phyloP scores from a whole-genome alignment of 2,888 invertebrate genomes.

The Drosophila imparisetae region DNA sequence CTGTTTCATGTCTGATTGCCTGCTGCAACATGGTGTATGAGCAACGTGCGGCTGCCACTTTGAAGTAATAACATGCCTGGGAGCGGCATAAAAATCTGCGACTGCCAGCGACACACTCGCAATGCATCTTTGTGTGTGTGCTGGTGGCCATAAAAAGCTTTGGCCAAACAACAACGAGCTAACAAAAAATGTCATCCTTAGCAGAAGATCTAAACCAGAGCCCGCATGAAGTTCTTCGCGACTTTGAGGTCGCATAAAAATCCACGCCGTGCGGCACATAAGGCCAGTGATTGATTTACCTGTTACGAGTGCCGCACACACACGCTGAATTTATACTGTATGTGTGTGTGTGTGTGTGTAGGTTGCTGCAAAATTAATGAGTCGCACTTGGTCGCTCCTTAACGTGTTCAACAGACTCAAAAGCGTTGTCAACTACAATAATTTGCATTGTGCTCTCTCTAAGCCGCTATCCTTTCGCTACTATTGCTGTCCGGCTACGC shows the following conservation, averaged over 20 bases:
- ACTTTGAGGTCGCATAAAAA: slow-evolving; percentile 60
- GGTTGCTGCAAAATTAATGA: slow-evolving; percentile 59
- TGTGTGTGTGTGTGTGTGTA: neutral
- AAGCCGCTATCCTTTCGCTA: neutral
- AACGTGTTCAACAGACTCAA: slow-evolving; percentile 26
- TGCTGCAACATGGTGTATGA: slow-evolving; percentile 62
- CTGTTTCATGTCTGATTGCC: slow-evolving; percentile 35
- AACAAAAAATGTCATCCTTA: slow-evolving; percentile 44
- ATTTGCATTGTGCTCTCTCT: slow-evolving; percentile 36
- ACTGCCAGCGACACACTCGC: slow-evolving; percentile 39
- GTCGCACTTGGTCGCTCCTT: slow-evolving; percentile 49
- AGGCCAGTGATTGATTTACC: slow-evolving; percentile 77
- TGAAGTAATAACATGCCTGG: slow-evolving; percentile 67
- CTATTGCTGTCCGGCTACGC: slow-evolving; percentile 19
- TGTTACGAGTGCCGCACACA: slow-evolving; percentile 42
- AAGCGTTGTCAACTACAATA: slow-evolving; percentile 10
- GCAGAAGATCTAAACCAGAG: slow-evolving; percentile 27
- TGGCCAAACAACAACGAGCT: slow-evolving; percentile 12
- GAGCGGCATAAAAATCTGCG: slow-evolving; percentile 67
- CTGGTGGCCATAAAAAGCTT: slow-evolving; percentile 65
- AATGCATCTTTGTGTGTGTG: slow-evolving; percentile 47
- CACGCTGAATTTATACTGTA: neutral
- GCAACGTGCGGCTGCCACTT: slow-evolving; percentile 64
- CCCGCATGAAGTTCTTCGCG: slow-evolving; percentile 41
- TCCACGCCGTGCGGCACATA: slow-evolving; percentile 51